These are phyloP conservation scores for Anolis apletophallus DNA, from an alignment of 2,797 vertebrate genomes.

Conservation along the genomic window DNA sequence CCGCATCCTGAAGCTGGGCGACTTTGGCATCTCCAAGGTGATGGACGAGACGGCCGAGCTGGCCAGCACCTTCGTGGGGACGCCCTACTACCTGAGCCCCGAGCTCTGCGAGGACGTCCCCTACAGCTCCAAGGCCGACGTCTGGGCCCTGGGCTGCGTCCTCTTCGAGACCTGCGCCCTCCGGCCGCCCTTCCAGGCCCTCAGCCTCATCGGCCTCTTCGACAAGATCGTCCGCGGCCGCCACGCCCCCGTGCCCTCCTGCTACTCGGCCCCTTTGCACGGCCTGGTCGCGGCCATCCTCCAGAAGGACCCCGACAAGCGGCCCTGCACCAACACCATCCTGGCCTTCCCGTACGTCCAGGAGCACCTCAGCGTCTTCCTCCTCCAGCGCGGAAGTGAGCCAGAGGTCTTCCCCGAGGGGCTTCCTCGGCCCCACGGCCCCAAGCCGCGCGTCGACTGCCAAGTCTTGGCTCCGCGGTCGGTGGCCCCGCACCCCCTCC, in stretches of 20 bases:
- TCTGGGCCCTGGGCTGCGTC: slow-evolving; percentile 86
- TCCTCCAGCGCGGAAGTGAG: slow-evolving; percentile 58
- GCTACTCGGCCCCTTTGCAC: slow-evolving; percentile 75
- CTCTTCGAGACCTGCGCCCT: slow-evolving; percentile 82
- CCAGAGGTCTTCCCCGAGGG: not conserved
- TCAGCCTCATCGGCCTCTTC: slow-evolving; percentile 81
- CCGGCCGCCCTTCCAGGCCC: slow-evolving; percentile 80
- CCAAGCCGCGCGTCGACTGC: not conserved
- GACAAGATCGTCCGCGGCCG: slow-evolving; percentile 82
- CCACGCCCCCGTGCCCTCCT: slow-evolving; percentile 67
- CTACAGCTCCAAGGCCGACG: slow-evolving; percentile 85
- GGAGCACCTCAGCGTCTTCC: slow-evolving; percentile 70
- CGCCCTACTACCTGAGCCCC: slow-evolving; percentile 84
- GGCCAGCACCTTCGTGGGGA: slow-evolving; percentile 85
- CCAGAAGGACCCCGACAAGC: slow-evolving; percentile 73
- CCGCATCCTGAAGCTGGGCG: slow-evolving; percentile 81
- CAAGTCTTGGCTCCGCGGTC: slow-evolving; percentile 13
- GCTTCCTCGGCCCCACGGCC: slow-evolving; percentile 19
- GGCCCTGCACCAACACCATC: slow-evolving; percentile 78
- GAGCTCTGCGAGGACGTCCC: slow-evolving; percentile 85
- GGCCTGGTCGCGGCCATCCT: slow-evolving; percentile 77
- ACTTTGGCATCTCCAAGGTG: slow-evolving; percentile 85
- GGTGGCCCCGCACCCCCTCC: not conserved
- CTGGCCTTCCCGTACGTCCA: slow-evolving; percentile 72
- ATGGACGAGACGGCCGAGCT: slow-evolving; percentile 81